Base-by-base conservation (phyloP, 2,797 vertebrate genomes). In the Sphenopsis melanotis region DNA sequence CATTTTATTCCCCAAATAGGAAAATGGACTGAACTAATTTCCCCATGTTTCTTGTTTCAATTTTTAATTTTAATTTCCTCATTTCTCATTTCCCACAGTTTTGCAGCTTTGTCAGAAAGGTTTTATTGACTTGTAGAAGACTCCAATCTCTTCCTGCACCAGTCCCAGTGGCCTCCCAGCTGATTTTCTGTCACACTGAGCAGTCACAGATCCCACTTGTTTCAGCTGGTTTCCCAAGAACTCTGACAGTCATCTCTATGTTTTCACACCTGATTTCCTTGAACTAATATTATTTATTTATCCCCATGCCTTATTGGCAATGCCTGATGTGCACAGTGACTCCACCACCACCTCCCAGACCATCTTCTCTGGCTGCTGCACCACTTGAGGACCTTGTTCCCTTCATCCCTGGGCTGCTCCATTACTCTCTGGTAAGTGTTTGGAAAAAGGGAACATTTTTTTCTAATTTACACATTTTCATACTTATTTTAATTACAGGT, bases 261-360 rank as follows among this genome's bases (percentile, higher is more conserved):
- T 82, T 94, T 87, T 89, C 68, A 89, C 71, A 92, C 46, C 56
- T 82, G 53, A 61, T 91, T 95, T 91, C 64, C 46, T 52, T 64
- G 47, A 65, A 84, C 27, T 60, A 16, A 21, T 52, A 15, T 61
- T 60, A 52, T 64, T 90, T 80, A 27, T 91, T 84, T 90, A 49
- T n/a, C 75, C 1, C 0, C 27, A 6, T 42, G 34, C 75, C 71
- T 74, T 71, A 26, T 21, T 57, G 50, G 30, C 37, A 50, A 11
- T 82, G 26, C 32, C 36, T 61, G 70, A 42, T 41, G 32, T 53
- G 12, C 32, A 17, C 50, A 18, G 32, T 30, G 53, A 46, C 27
- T 63, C 78, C 71, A n/a, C 49, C 37, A 15, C 7, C 20, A 0
- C 1, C 3, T 34, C n/a, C 34, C 30, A 80, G 52, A 68, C 17